Evolutionary conservation across 2,888 invertebrate genomes (phyloP), one percentile per base, ranked within the genome.

Genomic region (Nomada hirtipes): DNA sequence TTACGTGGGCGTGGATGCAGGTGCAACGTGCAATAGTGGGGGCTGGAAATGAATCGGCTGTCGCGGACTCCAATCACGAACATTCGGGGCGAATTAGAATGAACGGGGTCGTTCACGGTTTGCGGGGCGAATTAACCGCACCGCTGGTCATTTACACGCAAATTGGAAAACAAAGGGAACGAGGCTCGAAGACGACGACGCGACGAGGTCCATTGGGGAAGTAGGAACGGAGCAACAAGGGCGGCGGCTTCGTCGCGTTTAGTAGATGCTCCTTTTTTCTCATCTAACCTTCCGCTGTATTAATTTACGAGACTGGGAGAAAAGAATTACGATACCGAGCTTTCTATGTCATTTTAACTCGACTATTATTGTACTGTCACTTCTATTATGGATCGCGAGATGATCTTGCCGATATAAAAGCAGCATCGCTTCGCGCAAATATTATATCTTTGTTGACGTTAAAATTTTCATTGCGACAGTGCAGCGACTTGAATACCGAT

Each of bases 1-100:
- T 7, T 13, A 4, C 59, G 76, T 82, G 76, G 82, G 86, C 75
- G 84, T 84, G 86, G 52, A 79, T 79, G 76, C 84, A 83, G 84
- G 59, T 59, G 78, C 70, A 60, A 18, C 23, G n/a, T 59, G 73
- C 61, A 59, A 59, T 44, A 64, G 59, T 53, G 63, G 57, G 36
- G 63, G 64, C 47, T 7, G 29, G 53, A 80, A 75, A 73, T 64
- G 23, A 50, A 61, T 65, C 69, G 42, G 26, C 52, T 9, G 57
- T 63, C 67, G 60, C 68, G 26, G 73, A 80, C 80, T 79, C 78
- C 78, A 85, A 86, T 86, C 88, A 60, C 65, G 20, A 26, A 59
- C 75, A 74, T 83, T 69, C 60, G 23, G 57, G 13, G 76, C 20
- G 76, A 88, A 88, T 85, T 82, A 84, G 76, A 82, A 82, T 60